A percentile compares a stretch with the other conserved stretches of the same genome.
These are phyloP conservation scores for Alosa alosa DNA, from an alignment of 2,113 vertebrate species.

Conservation along the genomic window DNA sequence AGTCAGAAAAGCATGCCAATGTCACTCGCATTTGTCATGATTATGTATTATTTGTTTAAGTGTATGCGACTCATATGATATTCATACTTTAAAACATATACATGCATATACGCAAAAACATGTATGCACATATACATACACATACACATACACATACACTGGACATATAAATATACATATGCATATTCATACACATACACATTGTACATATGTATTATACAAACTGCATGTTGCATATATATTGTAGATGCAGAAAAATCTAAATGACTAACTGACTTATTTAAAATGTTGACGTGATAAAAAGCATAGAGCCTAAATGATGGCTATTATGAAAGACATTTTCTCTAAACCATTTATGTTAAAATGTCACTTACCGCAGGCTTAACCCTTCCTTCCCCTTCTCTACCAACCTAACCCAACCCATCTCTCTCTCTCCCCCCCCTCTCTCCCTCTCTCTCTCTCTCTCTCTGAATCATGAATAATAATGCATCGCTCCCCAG, in stretches of 20 bases:
- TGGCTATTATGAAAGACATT: slow-evolving; percentile 8
- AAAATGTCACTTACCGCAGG: slow-evolving; percentile 17
- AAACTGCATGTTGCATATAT: background rate
- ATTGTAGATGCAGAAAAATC: background rate
- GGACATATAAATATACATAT: background rate
- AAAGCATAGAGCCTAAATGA: slow-evolving; percentile 2
- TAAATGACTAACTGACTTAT: background rate
- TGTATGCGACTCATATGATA: background rate
- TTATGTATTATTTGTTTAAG: background rate
- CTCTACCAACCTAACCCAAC: background rate
- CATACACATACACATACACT: background rate
- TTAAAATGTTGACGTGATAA: background rate
- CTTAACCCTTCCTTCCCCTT: slow-evolving; percentile 24
- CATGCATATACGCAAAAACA: background rate
- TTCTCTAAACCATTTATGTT: background rate
- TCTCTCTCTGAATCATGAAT: slow-evolving; percentile 38
- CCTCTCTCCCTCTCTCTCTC: slow-evolving; percentile 14
- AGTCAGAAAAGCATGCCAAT: background rate
- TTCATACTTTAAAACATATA: background rate
- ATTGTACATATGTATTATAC: background rate
- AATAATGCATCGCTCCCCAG: slow-evolving; percentile 34
- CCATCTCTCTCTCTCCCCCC: background rate
- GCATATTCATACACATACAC: background rate
- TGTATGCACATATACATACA: background rate
- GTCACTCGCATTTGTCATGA: background rate